phyloP scores from a whole-genome alignment of 2,113 vertebrate genomes.

The Gobio gobio region DNA sequence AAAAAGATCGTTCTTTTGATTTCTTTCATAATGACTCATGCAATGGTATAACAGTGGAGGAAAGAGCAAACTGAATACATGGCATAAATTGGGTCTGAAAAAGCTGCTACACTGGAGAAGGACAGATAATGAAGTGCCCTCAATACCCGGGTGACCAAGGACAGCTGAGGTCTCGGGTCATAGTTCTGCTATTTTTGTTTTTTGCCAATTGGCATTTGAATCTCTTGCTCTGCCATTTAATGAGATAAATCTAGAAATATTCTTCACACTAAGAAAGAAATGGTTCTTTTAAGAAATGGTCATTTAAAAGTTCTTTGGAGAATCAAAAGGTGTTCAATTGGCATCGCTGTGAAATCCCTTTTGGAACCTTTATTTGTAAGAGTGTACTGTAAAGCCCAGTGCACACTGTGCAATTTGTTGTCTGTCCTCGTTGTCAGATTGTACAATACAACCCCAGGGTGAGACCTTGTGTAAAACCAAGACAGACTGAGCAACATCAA shows the following conservation, averaged over 20 bases:
- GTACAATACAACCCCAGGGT: neutral
- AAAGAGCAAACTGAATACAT: neutral
- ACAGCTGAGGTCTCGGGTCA: slow-evolving; percentile 33
- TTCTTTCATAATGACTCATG: neutral
- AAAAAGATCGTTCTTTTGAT: neutral
- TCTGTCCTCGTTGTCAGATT: neutral
- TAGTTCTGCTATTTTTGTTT: slow-evolving; percentile 26
- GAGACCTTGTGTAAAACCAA: neutral
- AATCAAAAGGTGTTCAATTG: no score
- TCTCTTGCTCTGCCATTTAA: neutral
- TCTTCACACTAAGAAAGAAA: no score
- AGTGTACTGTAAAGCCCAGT: neutral
- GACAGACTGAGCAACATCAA: neutral
- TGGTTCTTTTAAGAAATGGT: no score
- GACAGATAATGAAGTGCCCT: slow-evolving; percentile 60
- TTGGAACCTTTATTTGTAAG: no score
- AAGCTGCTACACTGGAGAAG: neutral
- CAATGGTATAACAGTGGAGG: neutral
- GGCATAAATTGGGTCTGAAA: neutral
- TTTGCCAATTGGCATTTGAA: slow-evolving; percentile 3
- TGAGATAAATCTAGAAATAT: neutral
- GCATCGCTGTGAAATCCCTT: no score
- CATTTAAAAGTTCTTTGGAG: no score
- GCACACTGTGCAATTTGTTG: neutral
- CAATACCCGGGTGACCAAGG: slow-evolving; percentile 61